Conservation (phyloP, 2,797 vertebrate species). For the Kryptopterus vitreolus region DNA sequence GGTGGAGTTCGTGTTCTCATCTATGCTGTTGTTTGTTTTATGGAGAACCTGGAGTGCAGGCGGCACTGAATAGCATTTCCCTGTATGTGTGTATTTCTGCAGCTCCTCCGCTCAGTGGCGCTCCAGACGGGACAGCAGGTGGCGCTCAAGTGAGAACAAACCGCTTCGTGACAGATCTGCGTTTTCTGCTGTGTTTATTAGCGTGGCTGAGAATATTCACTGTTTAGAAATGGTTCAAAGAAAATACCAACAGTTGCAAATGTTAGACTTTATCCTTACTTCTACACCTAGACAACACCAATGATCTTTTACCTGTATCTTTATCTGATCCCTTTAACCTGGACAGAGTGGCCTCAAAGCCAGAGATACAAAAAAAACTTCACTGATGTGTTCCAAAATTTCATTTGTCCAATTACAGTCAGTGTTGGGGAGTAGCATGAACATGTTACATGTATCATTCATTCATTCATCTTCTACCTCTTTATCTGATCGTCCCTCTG, state of each 20-base stretch:
- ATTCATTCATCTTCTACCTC: too few species aligned
- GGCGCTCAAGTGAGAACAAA: constrained; percentile 30
- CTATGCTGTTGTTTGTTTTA: background rate
- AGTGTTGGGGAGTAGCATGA: too few species aligned
- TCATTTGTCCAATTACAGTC: too few species aligned
- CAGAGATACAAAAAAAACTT: too few species aligned
- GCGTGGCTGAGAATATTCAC: background rate
- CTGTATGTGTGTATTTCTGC: background rate
- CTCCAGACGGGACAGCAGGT: constrained; percentile 15
- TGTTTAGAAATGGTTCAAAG: too few species aligned
- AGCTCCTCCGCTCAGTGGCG: background rate
- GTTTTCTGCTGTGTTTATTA: background rate
- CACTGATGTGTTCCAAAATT: too few species aligned
- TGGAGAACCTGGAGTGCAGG: background rate
- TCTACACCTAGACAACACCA: background rate
- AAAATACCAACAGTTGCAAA: background rate
- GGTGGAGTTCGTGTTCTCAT: background rate
- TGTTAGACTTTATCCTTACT: background rate
- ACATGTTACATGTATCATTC: too few species aligned
- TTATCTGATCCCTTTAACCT: background rate
- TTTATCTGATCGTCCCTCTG: too few species aligned
- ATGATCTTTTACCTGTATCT: background rate
- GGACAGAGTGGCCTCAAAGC: too few species aligned
- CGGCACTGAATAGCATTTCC: background rate
- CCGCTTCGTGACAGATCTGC: background rate